These are phyloP conservation scores for Aurelia sp. DNA, from an alignment of 30 jellyfish, hydroid and myxozoan genomes.

Conservation along the genomic window DNA sequence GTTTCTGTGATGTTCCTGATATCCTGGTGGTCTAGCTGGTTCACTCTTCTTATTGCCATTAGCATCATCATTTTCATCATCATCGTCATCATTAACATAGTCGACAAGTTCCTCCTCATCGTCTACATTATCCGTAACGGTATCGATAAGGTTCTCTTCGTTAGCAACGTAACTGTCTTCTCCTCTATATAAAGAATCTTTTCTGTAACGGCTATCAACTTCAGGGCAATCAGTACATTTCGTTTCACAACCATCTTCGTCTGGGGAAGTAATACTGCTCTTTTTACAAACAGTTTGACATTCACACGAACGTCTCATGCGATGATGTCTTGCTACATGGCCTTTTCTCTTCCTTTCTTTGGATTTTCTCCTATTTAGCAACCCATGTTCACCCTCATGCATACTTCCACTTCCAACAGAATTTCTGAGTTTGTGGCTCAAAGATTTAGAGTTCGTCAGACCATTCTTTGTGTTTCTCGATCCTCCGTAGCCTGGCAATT, in stretches of 20 bases:
- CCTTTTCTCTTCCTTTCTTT: background rate
- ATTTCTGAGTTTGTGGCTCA: background rate
- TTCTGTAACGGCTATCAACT: conserved; percentile 12
- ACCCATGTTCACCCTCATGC: background rate
- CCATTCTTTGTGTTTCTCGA: background rate
- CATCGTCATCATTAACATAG: conserved; percentile 45
- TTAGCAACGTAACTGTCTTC: background rate
- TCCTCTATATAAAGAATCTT: conserved; percentile 6
- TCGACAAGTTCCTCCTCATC: conserved; percentile 71
- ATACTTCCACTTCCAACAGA: background rate
- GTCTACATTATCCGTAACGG: conserved; percentile 22
- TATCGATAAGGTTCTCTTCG: conserved; percentile 29
- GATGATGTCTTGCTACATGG: background rate
- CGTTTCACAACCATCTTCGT: conserved; percentile 43
- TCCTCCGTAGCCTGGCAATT: background rate
- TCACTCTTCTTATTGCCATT: conserved; percentile 56
- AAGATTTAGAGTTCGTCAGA: background rate
- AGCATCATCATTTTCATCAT: conserved; percentile 1
- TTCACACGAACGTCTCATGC: conserved; percentile 66
- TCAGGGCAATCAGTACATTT: conserved; percentile 68
- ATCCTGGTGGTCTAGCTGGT: conserved; percentile 4
- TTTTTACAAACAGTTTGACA: conserved; percentile 79
- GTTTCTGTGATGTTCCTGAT: background rate
- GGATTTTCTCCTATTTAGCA: background rate
- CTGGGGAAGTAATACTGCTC: conserved; percentile 54